These are phyloP conservation scores for Ladona fulva DNA, from an alignment of 1,140 invertebrate species.

Conservation along the genomic window DNA sequence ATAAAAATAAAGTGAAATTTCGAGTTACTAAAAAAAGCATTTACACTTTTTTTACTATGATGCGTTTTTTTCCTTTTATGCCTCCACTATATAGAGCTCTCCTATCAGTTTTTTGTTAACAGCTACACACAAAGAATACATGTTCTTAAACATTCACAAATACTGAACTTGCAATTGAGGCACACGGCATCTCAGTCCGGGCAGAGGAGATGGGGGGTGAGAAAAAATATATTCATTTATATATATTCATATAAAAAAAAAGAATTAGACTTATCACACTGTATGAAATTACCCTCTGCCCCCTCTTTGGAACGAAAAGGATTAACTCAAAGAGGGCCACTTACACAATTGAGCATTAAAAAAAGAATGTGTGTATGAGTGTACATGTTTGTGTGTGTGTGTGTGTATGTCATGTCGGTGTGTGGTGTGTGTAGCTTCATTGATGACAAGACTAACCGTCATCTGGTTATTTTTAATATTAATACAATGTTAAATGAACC, in stretches of 20 bases:
- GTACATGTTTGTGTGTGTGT: background rate
- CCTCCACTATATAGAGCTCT: conserved; percentile 4
- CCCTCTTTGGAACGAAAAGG: background rate
- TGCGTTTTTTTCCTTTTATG: background rate
- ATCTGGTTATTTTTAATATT: background rate
- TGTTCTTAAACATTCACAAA: background rate
- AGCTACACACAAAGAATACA: conserved; percentile 9
- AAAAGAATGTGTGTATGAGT: background rate
- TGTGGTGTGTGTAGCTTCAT: background rate
- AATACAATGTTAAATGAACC: conserved; percentile 7
- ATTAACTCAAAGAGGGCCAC: background rate
- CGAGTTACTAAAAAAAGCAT: conserved; percentile 10
- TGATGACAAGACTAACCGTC: background rate
- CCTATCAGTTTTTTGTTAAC: background rate
- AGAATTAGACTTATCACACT: conserved; percentile 4
- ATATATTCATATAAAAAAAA: conserved; percentile 10
- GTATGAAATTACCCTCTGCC: conserved; percentile 8
- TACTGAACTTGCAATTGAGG: background rate
- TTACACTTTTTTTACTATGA: background rate
- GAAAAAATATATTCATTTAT: conserved; percentile 11
- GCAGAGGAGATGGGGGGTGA: background rate
- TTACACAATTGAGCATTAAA: conserved; percentile 6
- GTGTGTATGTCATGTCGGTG: background rate
- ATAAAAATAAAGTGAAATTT: conserved; percentile 11
- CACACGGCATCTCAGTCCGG: background rate